Percentiles rank a stretch among this genome's conserved stretches.
These are phyloP conservation scores for Tachypleus tridentatus DNA, from an alignment of 1,140 invertebrate species.

Conservation along the genomic window DNA sequence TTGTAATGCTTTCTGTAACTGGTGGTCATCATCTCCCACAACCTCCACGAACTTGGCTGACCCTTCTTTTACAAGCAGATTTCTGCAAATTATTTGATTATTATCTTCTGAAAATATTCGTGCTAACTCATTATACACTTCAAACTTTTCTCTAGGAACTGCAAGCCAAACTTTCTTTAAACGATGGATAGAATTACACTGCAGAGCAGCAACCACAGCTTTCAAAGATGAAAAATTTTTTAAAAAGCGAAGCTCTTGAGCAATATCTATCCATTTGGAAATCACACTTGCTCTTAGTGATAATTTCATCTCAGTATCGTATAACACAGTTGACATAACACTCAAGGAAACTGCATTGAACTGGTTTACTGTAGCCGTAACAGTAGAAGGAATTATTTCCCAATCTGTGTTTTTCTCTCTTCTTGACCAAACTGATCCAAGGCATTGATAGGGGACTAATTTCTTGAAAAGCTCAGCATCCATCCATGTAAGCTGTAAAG, in stretches of 20 bases:
- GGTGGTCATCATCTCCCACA: constrained; percentile 70
- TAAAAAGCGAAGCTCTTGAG: constrained; percentile 79
- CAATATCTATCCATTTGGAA: constrained; percentile 93
- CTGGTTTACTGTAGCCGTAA: constrained; percentile 91
- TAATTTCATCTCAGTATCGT: constrained; percentile 51
- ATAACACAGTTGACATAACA: constrained; percentile 73
- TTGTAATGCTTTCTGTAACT: constrained; percentile 71
- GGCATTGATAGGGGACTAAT: constrained; percentile 87
- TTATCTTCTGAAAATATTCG: constrained; percentile 96
- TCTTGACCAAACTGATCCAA: constrained; percentile 89
- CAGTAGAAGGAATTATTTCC: constrained; percentile 40
- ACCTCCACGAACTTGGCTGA: constrained; percentile 93
- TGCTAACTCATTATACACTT: constrained; percentile 84
- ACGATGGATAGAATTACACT: constrained; percentile 89
- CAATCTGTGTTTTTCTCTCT: constrained; percentile 58
- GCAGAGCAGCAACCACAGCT: constrained; percentile 90
- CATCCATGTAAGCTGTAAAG: constrained; percentile 92
- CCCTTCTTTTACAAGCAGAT: constrained; percentile 83
- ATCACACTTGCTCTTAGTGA: constrained; percentile 71
- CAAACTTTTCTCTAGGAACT: constrained; percentile 55
- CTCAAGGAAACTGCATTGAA: constrained; percentile 93
- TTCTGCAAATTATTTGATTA: constrained; percentile 85
- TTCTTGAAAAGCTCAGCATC: constrained; percentile 87
- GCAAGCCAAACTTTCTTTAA: constrained; percentile 82
- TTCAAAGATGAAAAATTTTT: constrained; percentile 99